Percentiles rank a stretch among this genome's conserved stretches.
These are phyloP conservation scores for Schizotus pectinicornis DNA, from an alignment of 2,888 invertebrate genomes.

Conservation along the genomic window DNA sequence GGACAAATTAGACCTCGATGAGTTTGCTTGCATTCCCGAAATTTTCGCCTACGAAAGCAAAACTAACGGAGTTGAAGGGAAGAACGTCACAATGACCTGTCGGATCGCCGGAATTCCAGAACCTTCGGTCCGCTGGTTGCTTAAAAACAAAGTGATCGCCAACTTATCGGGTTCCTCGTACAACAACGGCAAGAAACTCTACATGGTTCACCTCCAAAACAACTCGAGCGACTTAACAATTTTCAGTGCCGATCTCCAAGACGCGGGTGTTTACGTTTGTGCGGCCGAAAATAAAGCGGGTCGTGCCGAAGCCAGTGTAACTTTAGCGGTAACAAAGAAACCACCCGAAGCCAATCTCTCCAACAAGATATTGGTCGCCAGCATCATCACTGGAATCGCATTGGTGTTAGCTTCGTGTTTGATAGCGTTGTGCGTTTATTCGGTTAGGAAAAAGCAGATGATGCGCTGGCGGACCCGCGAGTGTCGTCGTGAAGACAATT, in stretches of 20 bases:
- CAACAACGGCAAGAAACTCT: conserved; percentile 65
- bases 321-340: conserved; percentile 71
- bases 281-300: conserved; percentile 83
- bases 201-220: conserved; percentile 70
- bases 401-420: conserved; percentile 72
- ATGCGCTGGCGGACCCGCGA: conserved; percentile 61
- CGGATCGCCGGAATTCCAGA: conserved; percentile 73
- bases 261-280: conserved; percentile 79
- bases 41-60: conserved; percentile 67
- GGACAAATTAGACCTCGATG: conserved; percentile 78
- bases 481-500: conserved; percentile 65
- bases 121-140: conserved; percentile 75
- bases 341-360: conserved; percentile 67
- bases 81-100: conserved; percentile 76
- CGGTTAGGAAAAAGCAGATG: conserved; percentile 67
- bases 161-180: conserved; percentile 63
- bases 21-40: conserved; percentile 80
- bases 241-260: conserved; percentile 73
- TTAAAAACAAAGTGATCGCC: conserved; percentile 72
- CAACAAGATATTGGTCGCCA: conserved; percentile 68
- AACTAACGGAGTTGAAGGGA: conserved; percentile 72
- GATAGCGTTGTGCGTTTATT: conserved; percentile 69
- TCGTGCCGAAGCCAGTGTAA: conserved; percentile 75
- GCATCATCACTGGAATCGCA: conserved; percentile 70
- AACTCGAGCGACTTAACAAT: conserved; percentile 77